Conservation (phyloP, 2,797 vertebrate genomes). For the Liparis tanakae region DNA sequence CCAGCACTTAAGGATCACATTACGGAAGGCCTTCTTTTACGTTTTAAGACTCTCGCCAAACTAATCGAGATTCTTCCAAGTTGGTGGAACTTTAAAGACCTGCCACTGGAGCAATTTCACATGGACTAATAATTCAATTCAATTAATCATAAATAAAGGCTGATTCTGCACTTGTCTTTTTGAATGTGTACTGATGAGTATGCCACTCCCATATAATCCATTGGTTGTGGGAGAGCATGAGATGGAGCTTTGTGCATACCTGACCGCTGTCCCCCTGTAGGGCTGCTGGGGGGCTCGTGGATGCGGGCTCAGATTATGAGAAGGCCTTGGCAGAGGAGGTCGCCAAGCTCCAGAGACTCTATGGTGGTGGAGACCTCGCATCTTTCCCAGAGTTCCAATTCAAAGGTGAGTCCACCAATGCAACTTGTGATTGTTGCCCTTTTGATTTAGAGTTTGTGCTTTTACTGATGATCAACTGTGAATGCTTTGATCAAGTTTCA, state of each 20-base stretch:
- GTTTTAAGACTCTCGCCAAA: no score
- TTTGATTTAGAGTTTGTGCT: no score
- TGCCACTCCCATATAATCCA: background rate
- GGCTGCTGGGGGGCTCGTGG: constrained; percentile 85
- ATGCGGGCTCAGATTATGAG: constrained; percentile 88
- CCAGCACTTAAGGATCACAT: no score
- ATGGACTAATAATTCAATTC: no score
- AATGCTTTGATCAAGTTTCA: no score
- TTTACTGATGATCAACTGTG: no score
- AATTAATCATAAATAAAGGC: background rate
- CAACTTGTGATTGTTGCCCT: background rate
- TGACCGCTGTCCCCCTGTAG: constrained; percentile 65
- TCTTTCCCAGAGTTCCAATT: constrained; percentile 93
- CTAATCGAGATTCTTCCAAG: no score
- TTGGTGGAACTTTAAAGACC: no score
- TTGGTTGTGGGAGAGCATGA: background rate
- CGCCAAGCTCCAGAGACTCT: constrained; percentile 88
- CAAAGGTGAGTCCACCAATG: constrained; percentile 78
- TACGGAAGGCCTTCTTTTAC: no score
- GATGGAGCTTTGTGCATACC: background rate
- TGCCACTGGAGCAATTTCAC: no score
- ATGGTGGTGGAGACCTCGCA: constrained; percentile 87
- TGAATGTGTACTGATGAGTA: background rate
- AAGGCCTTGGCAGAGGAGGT: constrained; percentile 88
- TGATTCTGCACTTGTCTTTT: background rate